Evolutionary conservation across 2,888 invertebrate species (phyloP).

Genomic region (Malthinus seriepunctatus): DNA sequence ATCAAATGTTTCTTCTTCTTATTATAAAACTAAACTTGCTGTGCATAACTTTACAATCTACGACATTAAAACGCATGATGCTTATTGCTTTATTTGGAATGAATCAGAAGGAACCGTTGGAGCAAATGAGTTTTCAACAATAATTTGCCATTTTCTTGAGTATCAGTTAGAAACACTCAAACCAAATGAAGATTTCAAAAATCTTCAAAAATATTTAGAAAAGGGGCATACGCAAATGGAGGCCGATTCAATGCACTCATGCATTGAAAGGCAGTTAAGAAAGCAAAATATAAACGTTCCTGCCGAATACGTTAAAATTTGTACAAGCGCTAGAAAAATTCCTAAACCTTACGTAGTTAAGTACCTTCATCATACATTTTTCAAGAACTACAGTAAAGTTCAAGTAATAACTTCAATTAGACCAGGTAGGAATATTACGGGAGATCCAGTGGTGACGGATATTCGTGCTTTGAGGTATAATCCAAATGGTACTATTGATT

Average conservation of each 20-base stretch:
- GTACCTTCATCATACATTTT: neutral
- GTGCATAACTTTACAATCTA: constrained; percentile 37
- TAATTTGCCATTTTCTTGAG: constrained; percentile 21
- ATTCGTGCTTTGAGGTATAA: neutral
- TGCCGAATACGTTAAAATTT: neutral
- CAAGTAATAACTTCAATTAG: neutral
- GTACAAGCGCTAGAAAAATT: neutral
- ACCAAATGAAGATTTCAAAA: no score
- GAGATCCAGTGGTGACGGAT: neutral
- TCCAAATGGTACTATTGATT: neutral
- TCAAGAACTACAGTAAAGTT: neutral
- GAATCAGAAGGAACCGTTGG: constrained; percentile 30
- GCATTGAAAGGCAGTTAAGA: constrained; percentile 3
- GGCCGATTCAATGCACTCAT: neutral
- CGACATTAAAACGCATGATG: constrained; percentile 28
- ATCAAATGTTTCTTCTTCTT: constrained; percentile 18
- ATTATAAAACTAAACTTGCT: constrained; percentile 34
- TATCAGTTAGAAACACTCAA: no score
- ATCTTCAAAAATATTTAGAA: no score
- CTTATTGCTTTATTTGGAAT: constrained; percentile 33
- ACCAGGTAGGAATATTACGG: neutral
- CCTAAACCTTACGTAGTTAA: neutral
- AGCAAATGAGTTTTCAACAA: constrained; percentile 31
- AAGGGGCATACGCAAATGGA: no score
- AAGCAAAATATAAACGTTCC: neutral